Percentiles rank a stretch among this genome's conserved stretches.
phyloP scores from a whole-genome alignment of 2,888 invertebrate genomes.

The Lucinisca nassula region DNA sequence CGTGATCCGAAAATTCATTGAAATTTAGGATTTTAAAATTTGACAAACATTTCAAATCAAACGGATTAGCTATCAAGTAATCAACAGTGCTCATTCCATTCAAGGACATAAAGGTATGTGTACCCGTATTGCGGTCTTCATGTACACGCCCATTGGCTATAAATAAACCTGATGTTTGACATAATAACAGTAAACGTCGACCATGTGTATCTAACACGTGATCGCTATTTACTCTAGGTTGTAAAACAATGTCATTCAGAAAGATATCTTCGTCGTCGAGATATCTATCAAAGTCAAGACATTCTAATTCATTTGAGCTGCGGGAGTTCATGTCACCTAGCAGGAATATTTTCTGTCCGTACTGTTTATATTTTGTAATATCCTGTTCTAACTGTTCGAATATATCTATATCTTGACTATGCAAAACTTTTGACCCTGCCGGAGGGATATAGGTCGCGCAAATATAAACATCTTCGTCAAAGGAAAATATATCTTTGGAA shows the following conservation, averaged over 20 bases:
- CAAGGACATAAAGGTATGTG: not conserved
- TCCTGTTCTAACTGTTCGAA: not conserved
- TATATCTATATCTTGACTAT: not conserved
- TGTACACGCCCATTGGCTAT: not conserved
- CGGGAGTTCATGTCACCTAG: not conserved
- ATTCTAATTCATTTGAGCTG: not conserved
- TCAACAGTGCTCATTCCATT: not conserved
- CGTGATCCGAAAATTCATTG: not conserved
- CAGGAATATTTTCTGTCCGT: not conserved
- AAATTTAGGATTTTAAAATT: not conserved
- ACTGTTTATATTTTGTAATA: not conserved
- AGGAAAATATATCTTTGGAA: not conserved
- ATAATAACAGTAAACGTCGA: not conserved
- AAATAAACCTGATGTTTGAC: not conserved
- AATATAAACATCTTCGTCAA: conserved; percentile 11
- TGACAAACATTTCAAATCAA: not conserved
- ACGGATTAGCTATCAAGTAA: not conserved
- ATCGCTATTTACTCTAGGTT: not conserved
- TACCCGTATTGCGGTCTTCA: not conserved
- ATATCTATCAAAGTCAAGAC: not conserved
- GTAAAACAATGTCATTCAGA: not conserved
- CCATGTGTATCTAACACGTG: not conserved
- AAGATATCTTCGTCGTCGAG: not conserved
- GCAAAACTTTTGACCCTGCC: not conserved
- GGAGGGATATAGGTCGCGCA: not conserved